Evolutionary conservation across 2,888 invertebrate species (phyloP).

Genomic region (Drosophila villosipedis): DNA sequence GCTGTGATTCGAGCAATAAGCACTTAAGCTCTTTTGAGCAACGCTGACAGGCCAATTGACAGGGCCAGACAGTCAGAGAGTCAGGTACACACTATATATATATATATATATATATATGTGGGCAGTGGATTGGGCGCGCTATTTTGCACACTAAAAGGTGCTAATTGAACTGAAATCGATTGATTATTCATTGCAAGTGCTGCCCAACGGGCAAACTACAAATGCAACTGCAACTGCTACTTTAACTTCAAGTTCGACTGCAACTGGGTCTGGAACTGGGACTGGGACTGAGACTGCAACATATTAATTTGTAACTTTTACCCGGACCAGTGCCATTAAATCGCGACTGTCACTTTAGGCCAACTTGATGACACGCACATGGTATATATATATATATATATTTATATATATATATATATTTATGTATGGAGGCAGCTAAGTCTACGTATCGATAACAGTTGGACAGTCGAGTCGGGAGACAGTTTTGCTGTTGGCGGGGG

Average conservation of each 20-base stretch:
- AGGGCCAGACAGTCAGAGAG: conserved; percentile 19
- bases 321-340: conserved; percentile 80
- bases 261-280: conserved; percentile 12
- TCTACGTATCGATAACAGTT: conserved; percentile 69
- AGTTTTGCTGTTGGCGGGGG: conserved; percentile 33
- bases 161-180: conserved; percentile 81
- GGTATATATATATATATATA: conserved; percentile 23
- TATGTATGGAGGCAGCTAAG: not conserved
- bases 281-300: conserved; percentile 20
- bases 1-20: conserved; percentile 40
- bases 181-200: conserved; percentile 75
- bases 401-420: too few relatives aligned
- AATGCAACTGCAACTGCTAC: conserved; percentile 30
- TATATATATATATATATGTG: conserved; percentile 23
- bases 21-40: conserved; percentile 76
- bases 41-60: conserved; percentile 56
- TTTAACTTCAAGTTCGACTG: conserved; percentile 19
- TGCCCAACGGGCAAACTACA: conserved; percentile 26
- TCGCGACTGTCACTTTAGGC: conserved; percentile 84
- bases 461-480: conserved; percentile 19
- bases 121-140: conserved; percentile 66
- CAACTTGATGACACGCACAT: conserved; percentile 85
- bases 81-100: not conserved
- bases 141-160: conserved; percentile 83
- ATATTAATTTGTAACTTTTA: conserved; percentile 82